phyloP scores from a whole-genome alignment of 1,140 invertebrate genomes.

The Hormaphis cornu region DNA sequence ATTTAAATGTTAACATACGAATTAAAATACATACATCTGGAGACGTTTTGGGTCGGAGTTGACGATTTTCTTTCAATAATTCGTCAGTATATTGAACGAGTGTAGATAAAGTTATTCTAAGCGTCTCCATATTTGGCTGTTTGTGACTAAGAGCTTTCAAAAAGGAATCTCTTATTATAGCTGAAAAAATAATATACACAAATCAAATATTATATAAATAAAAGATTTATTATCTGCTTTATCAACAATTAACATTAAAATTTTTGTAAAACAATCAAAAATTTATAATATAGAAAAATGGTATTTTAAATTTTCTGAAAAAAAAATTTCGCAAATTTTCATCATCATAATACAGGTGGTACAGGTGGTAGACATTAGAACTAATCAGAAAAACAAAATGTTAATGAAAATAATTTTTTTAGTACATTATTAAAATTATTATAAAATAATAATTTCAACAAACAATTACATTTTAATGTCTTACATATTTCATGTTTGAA shows the following conservation, averaged over 20 bases:
- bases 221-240: neutral
- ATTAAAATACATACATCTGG: slow-evolving; percentile 23
- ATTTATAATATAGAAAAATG: no score
- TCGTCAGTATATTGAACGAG: slow-evolving; percentile 25
- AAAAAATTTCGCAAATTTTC: no score
- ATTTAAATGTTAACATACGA: neutral
- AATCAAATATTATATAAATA: neutral
- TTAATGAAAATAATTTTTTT: no score
- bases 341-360: no score
- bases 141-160: slow-evolving; percentile 30
- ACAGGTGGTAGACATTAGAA: no score
- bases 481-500: no score
- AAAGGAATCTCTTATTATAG: slow-evolving; percentile 29
- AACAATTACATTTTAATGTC: no score
- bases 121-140: slow-evolving; percentile 27
- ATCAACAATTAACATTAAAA: no score
- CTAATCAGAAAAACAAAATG: no score
- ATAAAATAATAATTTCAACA: no score
- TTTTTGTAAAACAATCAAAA: no score
- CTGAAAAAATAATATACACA: neutral
- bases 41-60: slow-evolving; percentile 2
- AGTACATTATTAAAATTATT: neutral
- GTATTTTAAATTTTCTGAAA: no score
- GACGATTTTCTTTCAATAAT: neutral
- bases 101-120: slow-evolving; percentile 17